Conservation (phyloP, 2,888 invertebrate species). For the Lasioglossum oenotherae region DNA sequence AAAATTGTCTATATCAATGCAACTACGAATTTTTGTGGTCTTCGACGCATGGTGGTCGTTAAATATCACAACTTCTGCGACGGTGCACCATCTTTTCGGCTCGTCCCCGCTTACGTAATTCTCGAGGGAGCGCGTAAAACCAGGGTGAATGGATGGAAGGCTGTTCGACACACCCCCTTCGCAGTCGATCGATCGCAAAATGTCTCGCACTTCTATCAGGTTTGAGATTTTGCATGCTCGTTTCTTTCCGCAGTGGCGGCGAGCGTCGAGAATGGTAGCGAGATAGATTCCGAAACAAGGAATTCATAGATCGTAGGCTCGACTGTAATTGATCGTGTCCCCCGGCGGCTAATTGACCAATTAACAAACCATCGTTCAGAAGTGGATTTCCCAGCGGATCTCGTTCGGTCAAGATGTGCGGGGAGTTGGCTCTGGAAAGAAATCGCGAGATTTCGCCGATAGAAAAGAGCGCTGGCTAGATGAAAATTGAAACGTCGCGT, state of each 20-base stretch:
- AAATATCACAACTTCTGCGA: conserved; percentile 34
- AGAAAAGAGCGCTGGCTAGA: conserved; percentile 19
- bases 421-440: background rate
- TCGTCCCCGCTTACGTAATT: conserved; percentile 65
- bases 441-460: conserved; percentile 11
- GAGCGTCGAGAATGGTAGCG: background rate
- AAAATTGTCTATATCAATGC: background rate
- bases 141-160: conserved; percentile 56
- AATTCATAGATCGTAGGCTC: background rate
- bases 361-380: background rate
- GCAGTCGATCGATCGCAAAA: conserved; percentile 74
- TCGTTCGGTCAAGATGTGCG: background rate
- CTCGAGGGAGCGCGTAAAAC: conserved; percentile 67
- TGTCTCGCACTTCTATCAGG: conserved; percentile 67
- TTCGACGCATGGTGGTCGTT: conserved; percentile 22
- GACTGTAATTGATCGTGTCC: conserved; percentile 9
- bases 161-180: conserved; percentile 73
- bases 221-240: conserved; percentile 46
- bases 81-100: conserved; percentile 46
- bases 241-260: conserved; percentile 5
- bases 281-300: background rate
- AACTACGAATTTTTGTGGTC: background rate
- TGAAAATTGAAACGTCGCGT: conserved; percentile 55
- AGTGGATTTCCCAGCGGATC: background rate
- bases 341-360: conserved; percentile 2